Evolutionary conservation across 2,797 vertebrate species (phyloP).

Genomic region (Notamacropus eugenii): DNA sequence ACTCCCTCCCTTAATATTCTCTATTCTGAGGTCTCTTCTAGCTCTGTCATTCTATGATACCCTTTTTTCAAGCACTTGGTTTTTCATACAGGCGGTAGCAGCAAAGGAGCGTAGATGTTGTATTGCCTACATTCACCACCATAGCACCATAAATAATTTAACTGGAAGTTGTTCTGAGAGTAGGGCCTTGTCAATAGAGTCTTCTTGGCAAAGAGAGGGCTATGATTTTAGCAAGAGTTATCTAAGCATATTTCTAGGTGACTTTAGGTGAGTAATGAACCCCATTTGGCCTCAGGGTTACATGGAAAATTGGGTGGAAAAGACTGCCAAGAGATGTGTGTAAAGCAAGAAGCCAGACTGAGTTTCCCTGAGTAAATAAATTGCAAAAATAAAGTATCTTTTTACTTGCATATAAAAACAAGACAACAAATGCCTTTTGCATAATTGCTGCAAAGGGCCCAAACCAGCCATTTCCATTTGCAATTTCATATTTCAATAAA

Average conservation of each 20-base stretch:
- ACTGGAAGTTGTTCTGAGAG: not conserved
- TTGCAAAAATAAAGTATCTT: slow-evolving; percentile 81
- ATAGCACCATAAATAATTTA: not conserved
- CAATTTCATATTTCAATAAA: slow-evolving; percentile 84
- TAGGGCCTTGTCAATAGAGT: not conserved
- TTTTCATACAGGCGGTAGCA: not conserved
- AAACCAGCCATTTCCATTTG: slow-evolving; percentile 80
- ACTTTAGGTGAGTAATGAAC: slow-evolving; percentile 37
- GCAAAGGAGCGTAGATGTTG: not conserved
- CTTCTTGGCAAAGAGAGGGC: not conserved
- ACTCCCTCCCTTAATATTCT: not conserved
- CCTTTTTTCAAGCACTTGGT: not conserved
- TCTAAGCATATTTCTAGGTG: not conserved
- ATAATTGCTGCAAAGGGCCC: slow-evolving; percentile 80
- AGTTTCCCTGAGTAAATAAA: slow-evolving; percentile 82
- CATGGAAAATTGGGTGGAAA: slow-evolving; percentile 50
- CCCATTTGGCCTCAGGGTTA: not conserved
- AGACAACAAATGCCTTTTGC: slow-evolving; percentile 77
- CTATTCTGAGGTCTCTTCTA: not conserved
- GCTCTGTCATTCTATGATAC: not conserved
- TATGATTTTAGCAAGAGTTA: slow-evolving; percentile 12
- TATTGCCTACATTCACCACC: not conserved
- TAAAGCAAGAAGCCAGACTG: slow-evolving; percentile 72
- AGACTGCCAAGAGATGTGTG: slow-evolving; percentile 13
- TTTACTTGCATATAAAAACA: slow-evolving; percentile 82